Percentiles rank a stretch among this genome's conserved stretches.
Evolutionary conservation across 1,140 invertebrate genomes (phyloP).

Genomic region (Parapsyche elsis): DNA sequence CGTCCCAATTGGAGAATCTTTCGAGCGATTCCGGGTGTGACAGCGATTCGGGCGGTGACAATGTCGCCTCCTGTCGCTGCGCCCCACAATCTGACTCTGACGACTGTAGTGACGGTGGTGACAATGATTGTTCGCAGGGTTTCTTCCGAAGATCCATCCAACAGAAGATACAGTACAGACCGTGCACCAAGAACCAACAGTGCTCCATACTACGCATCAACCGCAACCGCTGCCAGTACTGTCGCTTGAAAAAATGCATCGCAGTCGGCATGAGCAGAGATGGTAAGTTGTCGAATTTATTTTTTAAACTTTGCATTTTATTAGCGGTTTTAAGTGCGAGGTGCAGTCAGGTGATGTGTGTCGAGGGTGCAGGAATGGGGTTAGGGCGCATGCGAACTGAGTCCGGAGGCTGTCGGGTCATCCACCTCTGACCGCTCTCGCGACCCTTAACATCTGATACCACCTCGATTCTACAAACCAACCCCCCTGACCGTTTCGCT

Average conservation of each 20-base stretch:
- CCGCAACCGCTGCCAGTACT: conserved; percentile 97
- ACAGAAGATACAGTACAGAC: conserved; percentile 97
- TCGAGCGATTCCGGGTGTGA: conserved; percentile 71
- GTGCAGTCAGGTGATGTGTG: conserved; percentile 20
- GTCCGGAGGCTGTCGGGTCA: conserved; percentile 30
- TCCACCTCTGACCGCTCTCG: conserved; percentile 32
- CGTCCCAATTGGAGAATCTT: conserved; percentile 38
- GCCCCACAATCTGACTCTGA: conserved; percentile 72
- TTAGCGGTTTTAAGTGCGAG: background rate
- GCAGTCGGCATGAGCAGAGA: conserved; percentile 98
- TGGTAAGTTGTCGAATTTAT: conserved; percentile 70
- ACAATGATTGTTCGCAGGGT: conserved; percentile 77
- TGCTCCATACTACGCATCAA: conserved; percentile 97
- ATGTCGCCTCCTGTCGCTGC: conserved; percentile 55
- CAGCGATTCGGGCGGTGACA: conserved; percentile 69
- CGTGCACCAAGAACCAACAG: conserved; percentile 97
- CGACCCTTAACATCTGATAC: conserved; percentile 32
- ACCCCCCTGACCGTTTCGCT: background rate
- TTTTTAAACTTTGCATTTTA: background rate
- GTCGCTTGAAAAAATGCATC: conserved; percentile 97
- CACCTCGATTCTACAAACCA: conserved; percentile 1
- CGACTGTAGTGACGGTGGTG: conserved; percentile 68
- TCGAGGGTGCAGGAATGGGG: conserved; percentile 35
- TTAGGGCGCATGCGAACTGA: conserved; percentile 42
- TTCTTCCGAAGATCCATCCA: conserved; percentile 93